phyloP scores from a whole-genome alignment of 1,140 invertebrate genomes.

The Linepithema humile region DNA sequence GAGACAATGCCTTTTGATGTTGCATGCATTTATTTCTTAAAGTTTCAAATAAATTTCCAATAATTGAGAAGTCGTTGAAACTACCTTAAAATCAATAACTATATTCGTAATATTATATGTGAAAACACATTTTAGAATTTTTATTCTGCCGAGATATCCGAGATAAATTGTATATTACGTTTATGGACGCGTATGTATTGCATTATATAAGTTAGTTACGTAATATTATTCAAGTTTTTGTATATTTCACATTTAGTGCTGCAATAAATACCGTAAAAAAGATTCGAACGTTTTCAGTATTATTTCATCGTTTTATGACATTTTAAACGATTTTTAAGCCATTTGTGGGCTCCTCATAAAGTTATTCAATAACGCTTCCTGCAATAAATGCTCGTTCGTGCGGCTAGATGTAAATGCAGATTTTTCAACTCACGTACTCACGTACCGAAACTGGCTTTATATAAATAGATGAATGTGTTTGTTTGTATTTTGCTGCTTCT shows the following conservation, averaged over 20 bases:
- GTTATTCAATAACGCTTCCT: not conserved
- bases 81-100: no score
- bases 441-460: not conserved
- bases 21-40: no score
- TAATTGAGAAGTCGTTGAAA: no score
- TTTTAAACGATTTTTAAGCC: not conserved
- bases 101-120: not conserved
- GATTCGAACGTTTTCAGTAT: not conserved
- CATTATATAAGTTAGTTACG: not conserved
- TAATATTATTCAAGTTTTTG: not conserved
- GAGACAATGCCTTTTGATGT: no score
- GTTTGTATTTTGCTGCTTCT: slow-evolving; percentile 12
- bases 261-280: not conserved
- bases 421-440: not conserved
- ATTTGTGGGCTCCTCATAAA: not conserved
- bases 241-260: not conserved
- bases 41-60: no score
- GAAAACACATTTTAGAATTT: not conserved
- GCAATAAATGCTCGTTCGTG: not conserved
- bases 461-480: slow-evolving; percentile 6
- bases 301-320: not conserved
- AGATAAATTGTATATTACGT: not conserved
- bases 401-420: not conserved
- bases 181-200: not conserved
- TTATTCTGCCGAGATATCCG: not conserved